phyloP scores from a whole-genome alignment of 2,888 invertebrate species.

The Altica lythri region DNA sequence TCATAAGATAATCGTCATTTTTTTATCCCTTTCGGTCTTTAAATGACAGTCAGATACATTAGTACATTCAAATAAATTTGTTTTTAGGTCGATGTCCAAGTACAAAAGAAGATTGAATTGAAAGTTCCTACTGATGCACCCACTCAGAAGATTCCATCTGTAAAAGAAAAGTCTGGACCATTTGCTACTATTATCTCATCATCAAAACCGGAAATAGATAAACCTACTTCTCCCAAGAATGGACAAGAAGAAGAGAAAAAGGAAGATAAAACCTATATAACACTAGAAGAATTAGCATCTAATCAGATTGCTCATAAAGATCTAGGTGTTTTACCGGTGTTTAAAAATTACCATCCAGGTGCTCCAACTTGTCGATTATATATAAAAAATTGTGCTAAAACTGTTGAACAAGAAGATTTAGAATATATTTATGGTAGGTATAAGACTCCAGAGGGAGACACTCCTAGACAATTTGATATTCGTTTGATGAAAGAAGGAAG shows the following conservation, averaged over 20 bases:
- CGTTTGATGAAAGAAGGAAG: constrained; percentile 91
- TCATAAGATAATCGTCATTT: too few relatives aligned
- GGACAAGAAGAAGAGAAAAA: constrained; percentile 36
- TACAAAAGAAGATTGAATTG: constrained; percentile 61
- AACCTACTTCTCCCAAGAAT: constrained; percentile 25
- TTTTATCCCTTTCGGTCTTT: too few relatives aligned
- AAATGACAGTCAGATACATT: background rate
- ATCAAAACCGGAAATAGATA: constrained; percentile 29
- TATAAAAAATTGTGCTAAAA: constrained; percentile 87
- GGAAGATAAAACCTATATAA: constrained; percentile 57
- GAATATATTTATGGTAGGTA: constrained; percentile 75
- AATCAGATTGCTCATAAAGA: constrained; percentile 75
- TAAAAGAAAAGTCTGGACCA: constrained; percentile 40
- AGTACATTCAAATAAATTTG: background rate
- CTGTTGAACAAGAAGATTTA: constrained; percentile 75
- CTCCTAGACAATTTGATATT: constrained; percentile 65
- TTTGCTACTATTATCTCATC: constrained; percentile 48
- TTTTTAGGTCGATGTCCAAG: constrained; percentile 48
- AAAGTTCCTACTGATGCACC: constrained; percentile 55
- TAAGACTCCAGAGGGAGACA: constrained; percentile 53
- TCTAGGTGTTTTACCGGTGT: constrained; percentile 75
- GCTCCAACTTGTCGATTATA: constrained; percentile 84
- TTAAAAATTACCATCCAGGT: constrained; percentile 84
- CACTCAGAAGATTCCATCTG: constrained; percentile 24
- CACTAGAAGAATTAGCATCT: constrained; percentile 66